Percentiles rank a stretch among this genome's conserved stretches.
These are phyloP conservation scores for Papilio demoleus DNA, from an alignment of 2,888 invertebrate species.

Conservation along the genomic window DNA sequence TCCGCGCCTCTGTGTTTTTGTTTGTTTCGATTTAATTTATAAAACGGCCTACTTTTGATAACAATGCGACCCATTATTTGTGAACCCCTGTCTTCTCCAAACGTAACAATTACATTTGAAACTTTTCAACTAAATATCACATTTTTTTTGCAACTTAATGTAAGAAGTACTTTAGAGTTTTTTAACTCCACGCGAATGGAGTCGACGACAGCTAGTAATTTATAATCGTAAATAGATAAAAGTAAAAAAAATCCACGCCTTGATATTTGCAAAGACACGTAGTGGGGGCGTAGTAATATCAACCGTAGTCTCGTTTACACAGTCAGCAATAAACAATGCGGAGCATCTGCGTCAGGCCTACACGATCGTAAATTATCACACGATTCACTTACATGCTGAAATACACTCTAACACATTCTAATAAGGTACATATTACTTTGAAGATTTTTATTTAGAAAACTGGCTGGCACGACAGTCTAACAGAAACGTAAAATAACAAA, in stretches of 20 bases:
- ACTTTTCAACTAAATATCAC: conserved; percentile 8
- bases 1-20: conserved; percentile 22
- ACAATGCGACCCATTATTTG: conserved; percentile 25
- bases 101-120: neutral
- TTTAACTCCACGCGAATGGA: too few species aligned
- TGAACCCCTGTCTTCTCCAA: conserved; percentile 22
- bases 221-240: conserved; percentile 1
- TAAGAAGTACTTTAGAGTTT: too few species aligned
- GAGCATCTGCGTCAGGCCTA: conserved; percentile 31
- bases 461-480: neutral
- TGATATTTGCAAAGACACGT: conserved; percentile 20
- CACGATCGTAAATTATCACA: conserved; percentile 28
- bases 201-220: neutral
- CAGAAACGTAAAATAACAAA: neutral
- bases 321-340: conserved; percentile 33
- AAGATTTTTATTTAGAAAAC: conserved; percentile 17
- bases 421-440: conserved; percentile 20
- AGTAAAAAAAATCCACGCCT: conserved; percentile 13
- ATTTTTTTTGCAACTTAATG: too few species aligned
- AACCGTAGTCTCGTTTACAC: conserved; percentile 28
- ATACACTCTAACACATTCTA: conserved; percentile 2
- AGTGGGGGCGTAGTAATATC: conserved; percentile 27
- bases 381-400: neutral
- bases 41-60: conserved; percentile 35
- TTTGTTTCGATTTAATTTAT: conserved; percentile 38